Base-by-base conservation (phyloP, 2,888 invertebrate genomes). In the Nysson spinosus region DNA sequence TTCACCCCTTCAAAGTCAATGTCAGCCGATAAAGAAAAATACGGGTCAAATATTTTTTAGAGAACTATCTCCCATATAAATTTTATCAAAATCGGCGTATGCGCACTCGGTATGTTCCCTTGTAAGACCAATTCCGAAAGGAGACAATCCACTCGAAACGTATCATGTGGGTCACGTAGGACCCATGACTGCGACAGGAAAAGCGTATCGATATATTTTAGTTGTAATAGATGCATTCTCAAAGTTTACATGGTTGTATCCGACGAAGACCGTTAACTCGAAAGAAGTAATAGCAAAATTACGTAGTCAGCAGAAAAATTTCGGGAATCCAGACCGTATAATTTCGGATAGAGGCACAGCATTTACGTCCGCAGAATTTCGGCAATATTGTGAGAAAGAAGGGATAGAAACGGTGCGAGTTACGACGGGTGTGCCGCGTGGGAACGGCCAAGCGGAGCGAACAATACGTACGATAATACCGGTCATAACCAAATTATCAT, bases 81-180 rank as follows among this genome's bases (percentile, higher is more conserved):
- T n/a, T n/a, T n/a, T n/a, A n/a, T n/a, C n/a, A n/a, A n/a, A n/a
- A n/a, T n/a, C n/a, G n/a, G n/a, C n/a, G n/a, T n/a, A n/a, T n/a
- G n/a, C n/a, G n/a, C n/a, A n/a, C n/a, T n/a, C n/a, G n/a, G n/a
- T n/a, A n/a, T n/a, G n/a, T n/a, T n/a, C n/a, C n/a, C n/a, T n/a
- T n/a, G n/a, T 32, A 32, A 32, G 3, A 32, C 32, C 32, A n/a
- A 12, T 32, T 32, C n/a, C 11, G n/a, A 32, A 32, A 11, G 11
- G 32, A 11, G 32, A 24, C 2, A 24, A 2, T 7, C 24, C 24
- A 9, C 24, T 24, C 2, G 24, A 24, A 2, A 24, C 24, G 24
- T 55, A 39, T n/a, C 39, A 47, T 4, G 16, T 55, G 0, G 46
- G 47, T 6, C 46, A 56, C 17, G 12, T 56, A 4, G 30, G 40